These are phyloP conservation scores for Neodon shergylaensis DNA, from an alignment of 2,113 vertebrate species.

Conservation along the genomic window DNA sequence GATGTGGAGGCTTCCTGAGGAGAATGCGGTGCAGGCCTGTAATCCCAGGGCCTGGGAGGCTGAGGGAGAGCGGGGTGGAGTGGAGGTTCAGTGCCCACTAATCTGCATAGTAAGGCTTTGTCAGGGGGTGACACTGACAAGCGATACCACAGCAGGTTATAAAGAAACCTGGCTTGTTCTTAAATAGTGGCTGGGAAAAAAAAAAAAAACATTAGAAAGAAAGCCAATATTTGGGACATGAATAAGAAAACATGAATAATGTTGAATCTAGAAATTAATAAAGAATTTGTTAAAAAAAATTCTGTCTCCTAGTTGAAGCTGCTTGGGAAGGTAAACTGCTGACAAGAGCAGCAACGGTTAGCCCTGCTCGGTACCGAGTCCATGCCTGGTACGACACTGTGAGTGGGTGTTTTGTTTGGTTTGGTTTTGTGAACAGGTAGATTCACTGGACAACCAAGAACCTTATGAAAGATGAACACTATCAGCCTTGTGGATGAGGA, in stretches of 20 bases:
- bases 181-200: background rate
- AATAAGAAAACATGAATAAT: slow-evolving; percentile 37
- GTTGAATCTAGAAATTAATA: background rate
- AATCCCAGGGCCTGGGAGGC: background rate
- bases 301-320: background rate
- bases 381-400: background rate
- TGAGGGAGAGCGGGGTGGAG: background rate
- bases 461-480: background rate
- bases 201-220: background rate
- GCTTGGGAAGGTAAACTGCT: too few relatives aligned
- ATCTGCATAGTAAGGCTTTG: background rate
- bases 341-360: background rate
- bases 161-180: background rate
- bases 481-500: background rate
- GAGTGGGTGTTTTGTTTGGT: background rate
- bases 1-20: background rate
- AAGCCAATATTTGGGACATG: background rate
- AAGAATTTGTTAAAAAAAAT: background rate
- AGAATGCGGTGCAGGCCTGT: background rate
- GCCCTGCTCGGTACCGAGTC: background rate
- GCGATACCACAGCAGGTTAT: background rate
- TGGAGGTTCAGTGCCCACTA: background rate
- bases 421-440: background rate
- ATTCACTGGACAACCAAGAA: background rate
- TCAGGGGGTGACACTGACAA: slow-evolving; percentile 13